These are phyloP conservation scores for Tenthredo livida DNA, from an alignment of 2,888 invertebrate genomes.

Conservation along the genomic window DNA sequence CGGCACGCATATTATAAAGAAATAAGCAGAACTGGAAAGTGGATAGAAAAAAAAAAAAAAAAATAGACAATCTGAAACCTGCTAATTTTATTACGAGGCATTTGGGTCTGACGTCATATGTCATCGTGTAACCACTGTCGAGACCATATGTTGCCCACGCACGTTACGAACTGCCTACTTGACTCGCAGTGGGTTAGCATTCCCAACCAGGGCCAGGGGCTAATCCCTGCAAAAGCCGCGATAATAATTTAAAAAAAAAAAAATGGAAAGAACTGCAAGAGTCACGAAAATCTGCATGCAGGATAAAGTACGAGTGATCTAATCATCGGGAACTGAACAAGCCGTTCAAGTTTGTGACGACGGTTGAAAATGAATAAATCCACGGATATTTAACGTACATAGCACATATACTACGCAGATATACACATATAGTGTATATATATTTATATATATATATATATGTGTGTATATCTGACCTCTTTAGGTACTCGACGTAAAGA, in stretches of 20 bases:
- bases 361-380: not conserved
- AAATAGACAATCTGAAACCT: not conserved
- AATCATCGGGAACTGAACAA: not conserved
- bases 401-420: too few relatives aligned
- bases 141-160: slow-evolving; percentile 27
- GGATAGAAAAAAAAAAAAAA: not conserved
- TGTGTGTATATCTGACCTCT: not conserved
- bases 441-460: too few relatives aligned
- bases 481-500: not conserved
- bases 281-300: not conserved
- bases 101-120: slow-evolving; percentile 24
- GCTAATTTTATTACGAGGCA: slow-evolving; percentile 13
- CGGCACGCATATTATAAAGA: not conserved
- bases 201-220: not conserved
- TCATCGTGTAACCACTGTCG: slow-evolving; percentile 6
- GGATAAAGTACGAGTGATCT: not conserved
- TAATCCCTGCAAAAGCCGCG: not conserved
- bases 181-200: slow-evolving; percentile 26
- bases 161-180: slow-evolving; percentile 6
- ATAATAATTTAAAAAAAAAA: not conserved
- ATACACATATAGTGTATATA: too few relatives aligned
- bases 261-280: not conserved
- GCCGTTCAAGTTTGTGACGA: not conserved
- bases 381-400: not conserved
- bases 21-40: not conserved